These are phyloP conservation scores for Sminthurinus aureus DNA, from an alignment of 2,888 invertebrate species.

Conservation along the genomic window DNA sequence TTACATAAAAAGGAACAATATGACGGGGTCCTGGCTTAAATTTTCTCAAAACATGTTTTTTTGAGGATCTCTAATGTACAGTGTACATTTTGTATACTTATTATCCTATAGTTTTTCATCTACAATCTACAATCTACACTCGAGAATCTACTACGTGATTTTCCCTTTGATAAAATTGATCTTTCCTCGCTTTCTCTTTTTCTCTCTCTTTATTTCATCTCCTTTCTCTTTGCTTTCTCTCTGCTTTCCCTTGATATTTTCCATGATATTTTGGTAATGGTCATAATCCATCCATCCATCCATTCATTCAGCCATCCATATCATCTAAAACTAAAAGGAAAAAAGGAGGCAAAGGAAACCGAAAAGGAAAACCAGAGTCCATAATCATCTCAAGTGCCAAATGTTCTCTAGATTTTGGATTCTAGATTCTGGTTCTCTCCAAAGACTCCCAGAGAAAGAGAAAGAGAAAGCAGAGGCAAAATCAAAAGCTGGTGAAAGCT, in stretches of 20 bases:
- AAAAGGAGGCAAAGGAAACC: background rate
- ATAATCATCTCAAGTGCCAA: background rate
- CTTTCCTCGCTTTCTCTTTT: background rate
- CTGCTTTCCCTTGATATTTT: slow-evolving; percentile 2
- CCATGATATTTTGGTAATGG: background rate
- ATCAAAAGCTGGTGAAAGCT: background rate
- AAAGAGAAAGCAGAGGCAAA: background rate
- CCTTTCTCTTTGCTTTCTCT: background rate
- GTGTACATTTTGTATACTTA: no score
- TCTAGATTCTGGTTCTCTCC: background rate
- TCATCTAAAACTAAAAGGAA: background rate
- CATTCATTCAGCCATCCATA: no score
- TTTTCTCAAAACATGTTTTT: no score
- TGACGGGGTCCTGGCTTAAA: no score
- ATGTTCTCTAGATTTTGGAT: background rate
- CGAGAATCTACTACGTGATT: background rate
- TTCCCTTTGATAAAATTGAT: background rate
- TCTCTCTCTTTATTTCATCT: background rate
- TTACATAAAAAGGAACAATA: no score
- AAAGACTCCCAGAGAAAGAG: background rate
- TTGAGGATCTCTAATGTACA: no score
- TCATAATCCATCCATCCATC: background rate
- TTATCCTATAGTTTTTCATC: no score
- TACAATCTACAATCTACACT: no score
- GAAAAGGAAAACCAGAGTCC: background rate